Evolutionary conservation across 2,113 vertebrate genomes (phyloP).

Genomic region (Dipodomys stephensi): DNA sequence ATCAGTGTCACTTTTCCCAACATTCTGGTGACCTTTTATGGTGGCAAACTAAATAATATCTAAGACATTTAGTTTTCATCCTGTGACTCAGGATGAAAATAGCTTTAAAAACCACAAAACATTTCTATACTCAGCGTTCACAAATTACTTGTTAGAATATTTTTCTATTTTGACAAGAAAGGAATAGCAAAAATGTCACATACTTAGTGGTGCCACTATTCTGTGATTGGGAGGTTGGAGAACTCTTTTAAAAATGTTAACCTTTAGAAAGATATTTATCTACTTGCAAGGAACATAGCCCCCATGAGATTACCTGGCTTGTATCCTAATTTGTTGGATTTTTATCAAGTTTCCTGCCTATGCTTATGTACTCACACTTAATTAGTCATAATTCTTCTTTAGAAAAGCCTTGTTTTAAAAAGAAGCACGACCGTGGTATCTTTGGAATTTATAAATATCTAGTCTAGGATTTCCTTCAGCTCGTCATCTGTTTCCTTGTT

Average conservation of each 20-base stretch:
- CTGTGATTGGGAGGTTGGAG: conserved; percentile 35
- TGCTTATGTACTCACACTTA: conserved; percentile 56
- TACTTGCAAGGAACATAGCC: conserved; percentile 70
- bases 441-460: conserved; percentile 74
- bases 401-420: conserved; percentile 68
- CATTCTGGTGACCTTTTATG: background rate
- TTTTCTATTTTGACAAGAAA: conserved; percentile 54
- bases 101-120: background rate
- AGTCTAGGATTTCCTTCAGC: conserved; percentile 68
- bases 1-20: too few relatives aligned
- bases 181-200: conserved; percentile 31
- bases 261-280: conserved; percentile 69
- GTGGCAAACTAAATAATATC: conserved; percentile 39
- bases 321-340: conserved; percentile 64
- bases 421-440: conserved; percentile 38
- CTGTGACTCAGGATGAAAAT: background rate
- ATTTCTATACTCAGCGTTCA: conserved; percentile 18
- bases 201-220: conserved; percentile 4
- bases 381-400: conserved; percentile 73
- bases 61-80: conserved; percentile 33
- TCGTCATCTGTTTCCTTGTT: conserved; percentile 73
- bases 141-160: conserved; percentile 52
- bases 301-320: conserved; percentile 62
- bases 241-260: conserved; percentile 55
- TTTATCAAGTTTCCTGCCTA: conserved; percentile 71